Evolutionary conservation across 2,797 vertebrate species (phyloP).

Genomic region (Fringilla coelebs): DNA sequence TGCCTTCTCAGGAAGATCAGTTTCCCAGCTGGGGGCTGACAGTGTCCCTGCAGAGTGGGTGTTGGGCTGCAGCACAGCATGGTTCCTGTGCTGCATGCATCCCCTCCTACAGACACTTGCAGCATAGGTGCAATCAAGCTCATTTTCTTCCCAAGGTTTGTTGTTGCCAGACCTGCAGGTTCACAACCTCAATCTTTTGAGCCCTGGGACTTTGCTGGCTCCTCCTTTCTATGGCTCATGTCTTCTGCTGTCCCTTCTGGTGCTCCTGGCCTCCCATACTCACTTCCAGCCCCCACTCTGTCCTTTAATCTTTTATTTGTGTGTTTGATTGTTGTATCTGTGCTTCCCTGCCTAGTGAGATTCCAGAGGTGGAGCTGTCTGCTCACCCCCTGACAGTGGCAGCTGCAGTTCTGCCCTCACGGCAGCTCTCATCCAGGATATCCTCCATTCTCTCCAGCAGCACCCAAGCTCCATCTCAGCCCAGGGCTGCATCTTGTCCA

Average conservation of each 20-base stretch:
- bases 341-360: not conserved
- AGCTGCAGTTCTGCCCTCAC: not conserved
- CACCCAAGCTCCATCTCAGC: not conserved
- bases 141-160: not conserved
- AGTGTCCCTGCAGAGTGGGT: not conserved
- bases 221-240: not conserved
- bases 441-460: not conserved
- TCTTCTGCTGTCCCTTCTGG: not conserved
- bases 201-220: not conserved
- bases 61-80: not conserved
- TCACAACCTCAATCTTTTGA: not conserved
- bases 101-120: not conserved
- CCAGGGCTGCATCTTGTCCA: not conserved
- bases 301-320: not conserved
- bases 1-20: not conserved
- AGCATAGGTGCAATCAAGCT: not conserved
- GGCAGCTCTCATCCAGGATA: not conserved
- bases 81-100: accelerated
- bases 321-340: not conserved
- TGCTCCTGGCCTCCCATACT: no score
- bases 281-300: not conserved
- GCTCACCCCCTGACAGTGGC: not conserved
- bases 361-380: not conserved
- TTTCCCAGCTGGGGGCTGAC: not conserved
- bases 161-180: not conserved